Conservation (phyloP, 1,140 invertebrate species). For the Hylaeus volcanicus region DNA sequence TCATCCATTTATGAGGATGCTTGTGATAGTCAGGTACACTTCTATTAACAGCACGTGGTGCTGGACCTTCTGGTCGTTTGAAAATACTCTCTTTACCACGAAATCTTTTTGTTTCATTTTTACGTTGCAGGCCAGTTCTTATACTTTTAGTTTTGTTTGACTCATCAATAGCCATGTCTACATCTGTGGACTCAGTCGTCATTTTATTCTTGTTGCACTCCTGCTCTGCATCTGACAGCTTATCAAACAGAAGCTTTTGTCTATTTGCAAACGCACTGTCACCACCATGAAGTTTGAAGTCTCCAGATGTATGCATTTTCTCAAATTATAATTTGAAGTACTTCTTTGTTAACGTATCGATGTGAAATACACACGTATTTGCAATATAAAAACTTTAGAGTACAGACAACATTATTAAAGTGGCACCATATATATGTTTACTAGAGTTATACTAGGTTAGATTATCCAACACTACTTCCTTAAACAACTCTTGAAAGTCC, state of each 20-base stretch:
- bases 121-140: conserved; percentile 16
- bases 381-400: background rate
- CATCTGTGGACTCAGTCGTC: background rate
- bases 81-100: conserved; percentile 89
- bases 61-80: conserved; percentile 85
- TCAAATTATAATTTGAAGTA: too few species aligned
- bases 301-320: conserved; percentile 49
- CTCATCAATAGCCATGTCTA: background rate
- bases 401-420: background rate
- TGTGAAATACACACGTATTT: background rate
- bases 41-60: conserved; percentile 80
- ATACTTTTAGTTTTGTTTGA: background rate
- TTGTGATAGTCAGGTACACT: conserved; percentile 85
- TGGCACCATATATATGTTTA: background rate
- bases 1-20: conserved; percentile 89
- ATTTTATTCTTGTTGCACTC: conserved; percentile 28
- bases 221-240: conserved; percentile 69
- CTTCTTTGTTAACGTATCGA: too few species aligned
- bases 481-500: background rate
- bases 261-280: conserved; percentile 65
- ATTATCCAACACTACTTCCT: background rate
- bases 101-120: conserved; percentile 64
- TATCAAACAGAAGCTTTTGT: conserved; percentile 77
- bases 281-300: conserved; percentile 63
- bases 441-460: conserved; percentile 3